Percentiles rank a stretch among this genome's conserved stretches.
Evolutionary conservation across 1,140 invertebrate species (phyloP).

Genomic region (Neodiprion lecontei): DNA sequence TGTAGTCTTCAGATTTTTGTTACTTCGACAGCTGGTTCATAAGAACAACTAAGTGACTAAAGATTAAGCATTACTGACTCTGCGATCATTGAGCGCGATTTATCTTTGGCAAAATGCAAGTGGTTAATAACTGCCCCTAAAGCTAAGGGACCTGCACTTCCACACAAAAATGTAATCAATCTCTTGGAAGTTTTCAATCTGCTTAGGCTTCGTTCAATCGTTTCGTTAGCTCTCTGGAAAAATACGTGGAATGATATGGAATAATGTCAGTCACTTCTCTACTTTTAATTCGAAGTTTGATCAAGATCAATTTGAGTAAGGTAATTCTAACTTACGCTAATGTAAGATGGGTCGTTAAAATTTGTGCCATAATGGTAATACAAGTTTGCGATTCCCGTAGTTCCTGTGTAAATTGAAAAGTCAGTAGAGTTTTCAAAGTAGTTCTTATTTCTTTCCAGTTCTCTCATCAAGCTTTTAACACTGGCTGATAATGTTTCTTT

Average conservation of each 20-base stretch:
- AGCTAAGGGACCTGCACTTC: constrained; percentile 78
- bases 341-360: constrained; percentile 38
- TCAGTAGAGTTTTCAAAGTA: constrained; percentile 48
- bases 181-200: constrained; percentile 54
- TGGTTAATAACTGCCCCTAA: constrained; percentile 72
- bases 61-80: constrained; percentile 54
- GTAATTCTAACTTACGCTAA: constrained; percentile 28
- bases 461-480: constrained; percentile 36
- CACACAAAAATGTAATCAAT: constrained; percentile 77
- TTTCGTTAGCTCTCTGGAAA: constrained; percentile 58
- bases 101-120: constrained; percentile 55
- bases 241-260: constrained; percentile 26
- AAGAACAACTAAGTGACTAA: constrained; percentile 15
- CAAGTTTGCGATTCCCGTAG: constrained; percentile 63
- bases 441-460: constrained; percentile 40
- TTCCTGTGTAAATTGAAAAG: constrained; percentile 63
- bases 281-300: too few relatives aligned
- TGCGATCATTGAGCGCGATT: constrained; percentile 57
- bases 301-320: constrained; percentile 13
- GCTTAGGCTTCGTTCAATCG: constrained; percentile 57
- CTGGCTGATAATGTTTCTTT: constrained; percentile 31
- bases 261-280: too few relatives aligned
- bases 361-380: constrained; percentile 60
- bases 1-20: constrained; percentile 22
- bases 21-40: neutral